These are phyloP conservation scores for Etheostoma perlongum DNA, from an alignment of 2,797 vertebrate species.

Conservation along the genomic window DNA sequence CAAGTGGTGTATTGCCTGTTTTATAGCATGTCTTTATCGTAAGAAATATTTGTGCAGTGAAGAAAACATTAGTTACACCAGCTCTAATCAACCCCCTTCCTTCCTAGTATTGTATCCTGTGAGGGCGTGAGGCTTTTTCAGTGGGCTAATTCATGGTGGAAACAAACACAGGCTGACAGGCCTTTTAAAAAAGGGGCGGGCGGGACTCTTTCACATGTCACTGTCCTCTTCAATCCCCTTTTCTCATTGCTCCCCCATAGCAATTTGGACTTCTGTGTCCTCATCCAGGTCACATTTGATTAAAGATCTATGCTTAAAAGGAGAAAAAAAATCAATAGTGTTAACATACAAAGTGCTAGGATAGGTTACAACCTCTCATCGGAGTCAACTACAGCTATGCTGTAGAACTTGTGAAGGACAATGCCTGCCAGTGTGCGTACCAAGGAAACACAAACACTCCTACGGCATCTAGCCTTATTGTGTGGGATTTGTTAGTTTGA, in stretches of 20 bases:
- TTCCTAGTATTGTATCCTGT: slow-evolving; percentile 80
- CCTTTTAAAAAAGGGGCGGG: slow-evolving; percentile 62
- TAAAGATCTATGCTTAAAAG: slow-evolving; percentile 73
- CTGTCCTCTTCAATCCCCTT: slow-evolving; percentile 66
- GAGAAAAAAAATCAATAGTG: slow-evolving; percentile 67
- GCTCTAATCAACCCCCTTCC: slow-evolving; percentile 73
- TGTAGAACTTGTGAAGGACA: slow-evolving; percentile 62
- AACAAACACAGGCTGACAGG: slow-evolving; percentile 76
- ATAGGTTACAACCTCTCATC: slow-evolving; percentile 64
- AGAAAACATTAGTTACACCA: slow-evolving; percentile 70
- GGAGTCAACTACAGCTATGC: slow-evolving; percentile 50
- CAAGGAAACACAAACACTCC: slow-evolving; percentile 73
- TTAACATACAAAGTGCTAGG: slow-evolving; percentile 61
- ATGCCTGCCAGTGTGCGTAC: slow-evolving; percentile 66
- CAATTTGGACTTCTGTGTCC: slow-evolving; percentile 46
- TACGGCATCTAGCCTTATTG: slow-evolving; percentile 62
- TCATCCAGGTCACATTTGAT: slow-evolving; percentile 72
- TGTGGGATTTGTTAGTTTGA: slow-evolving; percentile 76
- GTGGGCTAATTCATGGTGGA: slow-evolving; percentile 73
- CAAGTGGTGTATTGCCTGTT: slow-evolving; percentile 61
- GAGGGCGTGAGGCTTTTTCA: slow-evolving; percentile 74
- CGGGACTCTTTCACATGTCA: slow-evolving; percentile 75
- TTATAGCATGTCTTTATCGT: slow-evolving; percentile 70
- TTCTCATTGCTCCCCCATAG: slow-evolving; percentile 56
- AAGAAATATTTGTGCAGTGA: slow-evolving; percentile 80